Evolutionary conservation across 2,113 vertebrate species (phyloP).

Genomic region (Lepidothrix coronata): DNA sequence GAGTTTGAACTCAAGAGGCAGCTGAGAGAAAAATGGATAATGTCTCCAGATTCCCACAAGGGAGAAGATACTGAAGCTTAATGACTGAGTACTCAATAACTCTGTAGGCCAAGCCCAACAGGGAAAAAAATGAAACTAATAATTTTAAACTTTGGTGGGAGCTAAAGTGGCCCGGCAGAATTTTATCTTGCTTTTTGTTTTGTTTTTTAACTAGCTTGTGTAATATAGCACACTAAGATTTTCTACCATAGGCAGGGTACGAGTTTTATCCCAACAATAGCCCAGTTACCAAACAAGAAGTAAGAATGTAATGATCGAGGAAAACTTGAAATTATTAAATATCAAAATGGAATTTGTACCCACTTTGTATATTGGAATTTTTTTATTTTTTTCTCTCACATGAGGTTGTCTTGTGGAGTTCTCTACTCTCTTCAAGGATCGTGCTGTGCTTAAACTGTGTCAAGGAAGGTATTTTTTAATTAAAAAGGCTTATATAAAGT

Average conservation of each 20-base stretch:
- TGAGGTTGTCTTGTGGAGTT: neutral
- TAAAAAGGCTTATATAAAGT: neutral
- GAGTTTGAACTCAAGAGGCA: conserved; percentile 33
- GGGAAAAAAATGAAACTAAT: neutral
- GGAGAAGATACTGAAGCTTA: neutral
- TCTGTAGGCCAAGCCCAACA: neutral
- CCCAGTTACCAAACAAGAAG: neutral
- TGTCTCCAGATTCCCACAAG: neutral
- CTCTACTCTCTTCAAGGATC: neutral
- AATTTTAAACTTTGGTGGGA: neutral
- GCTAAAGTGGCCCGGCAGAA: neutral
- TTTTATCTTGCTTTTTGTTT: neutral
- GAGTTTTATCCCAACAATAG: neutral
- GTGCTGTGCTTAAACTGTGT: neutral
- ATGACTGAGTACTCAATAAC: neutral
- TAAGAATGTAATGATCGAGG: neutral
- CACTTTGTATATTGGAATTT: neutral
- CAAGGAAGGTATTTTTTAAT: neutral
- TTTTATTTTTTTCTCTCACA: neutral
- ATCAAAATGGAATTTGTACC: neutral
- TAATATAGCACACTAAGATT: neutral
- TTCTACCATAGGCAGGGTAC: neutral
- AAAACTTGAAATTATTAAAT: neutral
- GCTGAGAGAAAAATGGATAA: conserved; percentile 38
- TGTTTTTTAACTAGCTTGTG: neutral